These are phyloP conservation scores for Spisula solida DNA, from an alignment of 2,888 invertebrate genomes.

Conservation along the genomic window DNA sequence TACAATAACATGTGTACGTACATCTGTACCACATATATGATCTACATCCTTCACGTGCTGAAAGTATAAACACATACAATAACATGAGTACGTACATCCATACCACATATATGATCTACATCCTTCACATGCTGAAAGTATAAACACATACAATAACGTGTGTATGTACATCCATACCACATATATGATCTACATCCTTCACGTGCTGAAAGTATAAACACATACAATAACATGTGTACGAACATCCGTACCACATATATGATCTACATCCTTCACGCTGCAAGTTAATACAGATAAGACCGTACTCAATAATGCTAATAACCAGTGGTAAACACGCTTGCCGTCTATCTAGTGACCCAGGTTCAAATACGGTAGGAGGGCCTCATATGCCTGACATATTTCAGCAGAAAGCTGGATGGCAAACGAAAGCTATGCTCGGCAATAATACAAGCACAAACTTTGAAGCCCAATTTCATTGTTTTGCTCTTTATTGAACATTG, in stretches of 20 bases:
- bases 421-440: too few relatives aligned
- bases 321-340: too few relatives aligned
- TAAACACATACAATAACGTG: slow-evolving; percentile 89
- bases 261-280: slow-evolving; percentile 86
- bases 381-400: too few relatives aligned
- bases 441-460: background rate
- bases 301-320: too few relatives aligned
- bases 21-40: slow-evolving; percentile 88
- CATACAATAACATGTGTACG: slow-evolving; percentile 89
- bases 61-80: slow-evolving; percentile 88
- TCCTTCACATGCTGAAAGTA: slow-evolving; percentile 83
- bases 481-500: too few relatives aligned
- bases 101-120: slow-evolving; percentile 82
- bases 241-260: slow-evolving; percentile 87
- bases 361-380: too few relatives aligned
- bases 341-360: too few relatives aligned
- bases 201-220: slow-evolving; percentile 77
- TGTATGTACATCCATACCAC: slow-evolving; percentile 87
- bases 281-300: background rate
- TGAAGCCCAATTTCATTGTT: too few relatives aligned
- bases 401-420: too few relatives aligned
- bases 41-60: slow-evolving; percentile 85
- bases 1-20: slow-evolving; percentile 89
- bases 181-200: slow-evolving; percentile 84
- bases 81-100: slow-evolving; percentile 89